Base-by-base conservation (phyloP, 1,140 invertebrate species). In the Camponotus vicinus region DNA sequence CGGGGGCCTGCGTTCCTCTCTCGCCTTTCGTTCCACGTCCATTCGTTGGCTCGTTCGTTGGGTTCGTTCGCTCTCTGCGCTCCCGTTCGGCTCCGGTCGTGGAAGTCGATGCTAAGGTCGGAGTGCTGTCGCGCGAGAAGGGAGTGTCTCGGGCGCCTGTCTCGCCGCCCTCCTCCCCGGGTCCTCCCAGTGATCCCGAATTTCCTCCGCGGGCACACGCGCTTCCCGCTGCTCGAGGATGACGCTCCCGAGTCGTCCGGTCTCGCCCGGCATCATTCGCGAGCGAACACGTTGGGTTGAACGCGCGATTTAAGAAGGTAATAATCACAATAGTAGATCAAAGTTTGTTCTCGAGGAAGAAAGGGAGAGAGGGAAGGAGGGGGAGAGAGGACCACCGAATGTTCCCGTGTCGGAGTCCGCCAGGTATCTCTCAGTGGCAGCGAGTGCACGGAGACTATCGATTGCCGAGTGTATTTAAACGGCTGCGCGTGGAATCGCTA, bases 61-160 rank as follows among this genome's bases (percentile, higher is more conserved):
- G 86, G 86, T 90, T 91, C 89, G 90, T 85, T 84, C 75, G 76
- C 86, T 77, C 90, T 92, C 45, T 13, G 11, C 91, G 90, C 27
- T 27, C 79, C 79, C 89, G 90, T 82, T 88, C 92, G 92, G 91
- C 92, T 92, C 86, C 92, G 93, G 90, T 93, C 92, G 93, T 93
- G 90, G 92, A 92, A 93, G 90, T 92, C 92, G 91, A 93, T 93
- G 87, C 79, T 91, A 93, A 93, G 90, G 90, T 90, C 89, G 88
- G 88, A 77, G 86, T 80, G 89, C 77, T 84, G 90, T 86, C 77
- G 88, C 88, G 87, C 85, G 73, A 87, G 84, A 89, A 90, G 92
- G 88, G 91, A 92, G 92, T 89, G 92, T 88, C 49, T 52, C 91
- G 91, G 87, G 64, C 85, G 87, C 71, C 86, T 85, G 73, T 82